phyloP scores from a whole-genome alignment of 2,113 vertebrate species.

The Cichladusa arquata region DNA sequence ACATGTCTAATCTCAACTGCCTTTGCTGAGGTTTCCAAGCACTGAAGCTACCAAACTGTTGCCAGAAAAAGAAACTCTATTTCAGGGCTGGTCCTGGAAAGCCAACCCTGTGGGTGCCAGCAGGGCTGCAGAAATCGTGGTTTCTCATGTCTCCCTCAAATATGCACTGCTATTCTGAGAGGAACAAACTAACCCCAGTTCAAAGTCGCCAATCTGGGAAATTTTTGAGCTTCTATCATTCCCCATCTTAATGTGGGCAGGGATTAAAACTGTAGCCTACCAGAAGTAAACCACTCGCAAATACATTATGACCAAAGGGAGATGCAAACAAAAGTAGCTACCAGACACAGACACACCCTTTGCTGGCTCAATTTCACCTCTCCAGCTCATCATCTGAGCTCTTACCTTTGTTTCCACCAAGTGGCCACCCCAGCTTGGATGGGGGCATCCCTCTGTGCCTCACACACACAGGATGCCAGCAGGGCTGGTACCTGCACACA shows the following conservation, averaged over 20 bases:
- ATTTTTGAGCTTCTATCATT: not conserved
- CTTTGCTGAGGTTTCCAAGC: not conserved
- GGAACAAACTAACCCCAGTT: not conserved
- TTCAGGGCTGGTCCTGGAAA: conserved; percentile 42
- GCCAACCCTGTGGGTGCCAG: not conserved
- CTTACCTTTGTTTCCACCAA: not conserved
- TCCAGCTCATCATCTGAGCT: not conserved
- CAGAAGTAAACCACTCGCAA: not conserved
- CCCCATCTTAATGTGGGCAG: not conserved
- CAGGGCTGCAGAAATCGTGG: conserved; percentile 1
- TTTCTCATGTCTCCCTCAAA: conserved; percentile 3
- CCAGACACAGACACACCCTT: not conserved
- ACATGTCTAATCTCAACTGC: accelerated
- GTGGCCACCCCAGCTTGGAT: accelerated
- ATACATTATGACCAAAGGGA: not conserved
- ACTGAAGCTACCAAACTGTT: not conserved
- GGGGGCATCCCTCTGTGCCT: not conserved
- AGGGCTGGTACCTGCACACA: not conserved
- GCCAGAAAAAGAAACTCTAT: conserved; percentile 33
- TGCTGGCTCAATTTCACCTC: not conserved
- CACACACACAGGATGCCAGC: not conserved
- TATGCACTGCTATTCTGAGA: conserved; percentile 1
- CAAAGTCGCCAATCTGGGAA: not conserved
- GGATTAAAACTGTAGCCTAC: not conserved
- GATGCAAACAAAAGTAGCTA: accelerated